These are phyloP conservation scores for Equus przewalskii DNA, from an alignment of 2,113 vertebrate genomes.

Conservation along the genomic window DNA sequence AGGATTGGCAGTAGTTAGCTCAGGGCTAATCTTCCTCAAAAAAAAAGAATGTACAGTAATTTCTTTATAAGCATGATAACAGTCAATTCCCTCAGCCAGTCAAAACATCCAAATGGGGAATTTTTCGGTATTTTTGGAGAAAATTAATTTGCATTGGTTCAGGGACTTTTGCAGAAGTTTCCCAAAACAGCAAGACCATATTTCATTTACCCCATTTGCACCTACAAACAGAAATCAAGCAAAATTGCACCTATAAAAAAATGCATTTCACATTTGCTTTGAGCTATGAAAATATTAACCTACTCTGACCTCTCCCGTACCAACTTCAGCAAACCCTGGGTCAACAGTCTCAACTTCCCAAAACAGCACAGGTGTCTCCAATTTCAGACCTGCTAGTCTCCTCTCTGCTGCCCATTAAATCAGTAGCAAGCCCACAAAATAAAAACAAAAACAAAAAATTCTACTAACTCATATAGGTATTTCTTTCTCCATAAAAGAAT, in stretches of 20 bases:
- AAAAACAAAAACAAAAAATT: slow-evolving; percentile 55
- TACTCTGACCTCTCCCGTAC: slow-evolving; percentile 60
- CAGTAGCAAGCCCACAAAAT: slow-evolving; percentile 39
- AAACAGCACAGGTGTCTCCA: slow-evolving; percentile 68
- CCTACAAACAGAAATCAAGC: slow-evolving; percentile 50
- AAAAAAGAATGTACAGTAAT: slow-evolving; percentile 38
- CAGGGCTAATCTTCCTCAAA: too few relatives aligned
- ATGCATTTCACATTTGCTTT: slow-evolving; percentile 54
- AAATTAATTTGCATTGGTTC: slow-evolving; percentile 71
- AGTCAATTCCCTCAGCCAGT: neutral
- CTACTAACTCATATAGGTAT: neutral
- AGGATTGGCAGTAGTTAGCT: too few relatives aligned
- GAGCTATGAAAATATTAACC: slow-evolving; percentile 75
- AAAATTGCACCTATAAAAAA: slow-evolving; percentile 66
- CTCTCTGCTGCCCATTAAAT: slow-evolving; percentile 41
- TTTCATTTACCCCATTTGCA: slow-evolving; percentile 43
- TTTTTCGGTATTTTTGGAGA: slow-evolving; percentile 25
- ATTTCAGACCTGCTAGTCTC: slow-evolving; percentile 60
- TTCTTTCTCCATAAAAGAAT: slow-evolving; percentile 51
- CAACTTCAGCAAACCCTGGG: neutral
- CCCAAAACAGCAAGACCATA: neutral
- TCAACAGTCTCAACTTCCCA: slow-evolving; percentile 78
- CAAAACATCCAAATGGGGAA: slow-evolving; percentile 39
- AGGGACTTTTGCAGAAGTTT: slow-evolving; percentile 59
- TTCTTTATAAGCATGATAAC: slow-evolving; percentile 34